Evolutionary conservation across 2,888 invertebrate species (phyloP).

Genomic region (Sminthurides aquaticus): DNA sequence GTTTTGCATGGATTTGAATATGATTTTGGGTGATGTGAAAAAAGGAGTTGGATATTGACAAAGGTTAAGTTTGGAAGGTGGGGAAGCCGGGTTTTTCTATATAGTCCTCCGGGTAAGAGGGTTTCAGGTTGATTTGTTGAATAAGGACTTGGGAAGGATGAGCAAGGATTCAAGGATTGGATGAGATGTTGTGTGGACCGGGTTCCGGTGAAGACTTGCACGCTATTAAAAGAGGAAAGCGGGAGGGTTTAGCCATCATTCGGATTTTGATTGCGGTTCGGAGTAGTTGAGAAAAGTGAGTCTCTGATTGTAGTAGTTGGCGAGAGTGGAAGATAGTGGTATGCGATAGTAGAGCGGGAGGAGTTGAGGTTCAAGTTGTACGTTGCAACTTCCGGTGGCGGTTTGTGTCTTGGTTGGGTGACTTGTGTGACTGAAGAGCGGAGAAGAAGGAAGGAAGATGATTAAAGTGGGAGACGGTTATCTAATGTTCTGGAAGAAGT

Average conservation of each 20-base stretch:
- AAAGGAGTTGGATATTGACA: not conserved
- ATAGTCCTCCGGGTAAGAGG: not conserved
- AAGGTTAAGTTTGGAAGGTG: too few species aligned
- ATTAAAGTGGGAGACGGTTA: conserved; percentile 4
- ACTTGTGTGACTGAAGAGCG: not conserved
- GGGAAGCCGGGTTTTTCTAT: too few species aligned
- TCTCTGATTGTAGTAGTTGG: too few species aligned
- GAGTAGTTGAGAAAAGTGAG: too few species aligned
- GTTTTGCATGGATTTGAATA: not conserved
- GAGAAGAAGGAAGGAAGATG: not conserved
- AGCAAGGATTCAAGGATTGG: not conserved
- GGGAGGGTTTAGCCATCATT: not conserved
- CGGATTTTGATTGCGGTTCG: not conserved
- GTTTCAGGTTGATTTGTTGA: conserved; percentile 1
- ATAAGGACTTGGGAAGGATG: not conserved
- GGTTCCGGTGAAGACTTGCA: too few species aligned
- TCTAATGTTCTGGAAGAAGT: conserved; percentile 4
- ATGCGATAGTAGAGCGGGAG: too few species aligned
- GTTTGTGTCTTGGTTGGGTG: not conserved
- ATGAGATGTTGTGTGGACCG: too few species aligned
- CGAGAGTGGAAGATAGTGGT: too few species aligned
- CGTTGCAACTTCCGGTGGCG: too few species aligned
- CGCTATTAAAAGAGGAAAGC: too few species aligned
- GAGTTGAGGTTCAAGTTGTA: too few species aligned
- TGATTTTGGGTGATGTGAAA: not conserved